These are phyloP conservation scores for Cercopithecus hamlyni DNA, from an alignment of 2,797 vertebrate genomes.

Conservation along the genomic window DNA sequence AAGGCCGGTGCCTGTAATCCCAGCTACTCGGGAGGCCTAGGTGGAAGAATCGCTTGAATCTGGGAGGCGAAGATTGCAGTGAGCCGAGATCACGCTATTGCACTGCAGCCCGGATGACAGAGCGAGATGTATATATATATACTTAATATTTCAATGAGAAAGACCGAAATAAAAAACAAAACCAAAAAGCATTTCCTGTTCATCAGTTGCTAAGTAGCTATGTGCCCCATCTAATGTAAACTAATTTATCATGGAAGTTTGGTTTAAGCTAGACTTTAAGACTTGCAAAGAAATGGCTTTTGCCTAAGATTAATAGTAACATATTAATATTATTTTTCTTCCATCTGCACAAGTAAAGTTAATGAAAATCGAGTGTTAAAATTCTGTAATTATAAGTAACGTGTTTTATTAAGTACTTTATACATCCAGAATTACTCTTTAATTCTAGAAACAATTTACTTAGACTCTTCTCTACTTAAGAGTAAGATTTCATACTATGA, in stretches of 20 bases:
- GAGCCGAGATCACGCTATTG: no score
- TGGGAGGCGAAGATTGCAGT: no score
- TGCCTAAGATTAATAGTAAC: neutral
- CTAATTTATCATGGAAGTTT: slow-evolving; percentile 35
- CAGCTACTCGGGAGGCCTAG: no score
- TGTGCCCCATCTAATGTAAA: neutral
- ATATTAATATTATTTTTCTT: slow-evolving; percentile 2
- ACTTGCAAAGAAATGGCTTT: neutral
- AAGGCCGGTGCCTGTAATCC: no score
- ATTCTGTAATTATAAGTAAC: neutral
- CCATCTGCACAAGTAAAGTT: slow-evolving; percentile 40
- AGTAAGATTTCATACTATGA: neutral
- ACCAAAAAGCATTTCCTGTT: neutral
- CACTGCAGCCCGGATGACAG: no score
- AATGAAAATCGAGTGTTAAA: slow-evolving; percentile 5
- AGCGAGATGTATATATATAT: no score
- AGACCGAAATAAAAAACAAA: neutral
- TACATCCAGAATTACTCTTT: neutral
- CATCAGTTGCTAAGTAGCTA: neutral
- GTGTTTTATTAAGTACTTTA: neutral
- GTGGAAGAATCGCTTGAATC: no score
- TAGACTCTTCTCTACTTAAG: neutral
- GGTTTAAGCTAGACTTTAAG: neutral
- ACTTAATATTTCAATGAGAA: neutral
- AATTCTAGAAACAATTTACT: slow-evolving; percentile 28